A percentile compares a stretch with the other conserved stretches of the same genome.
These are phyloP conservation scores for Hyperoodon ampullatus DNA, from an alignment of 2,113 vertebrate genomes.

Conservation along the genomic window DNA sequence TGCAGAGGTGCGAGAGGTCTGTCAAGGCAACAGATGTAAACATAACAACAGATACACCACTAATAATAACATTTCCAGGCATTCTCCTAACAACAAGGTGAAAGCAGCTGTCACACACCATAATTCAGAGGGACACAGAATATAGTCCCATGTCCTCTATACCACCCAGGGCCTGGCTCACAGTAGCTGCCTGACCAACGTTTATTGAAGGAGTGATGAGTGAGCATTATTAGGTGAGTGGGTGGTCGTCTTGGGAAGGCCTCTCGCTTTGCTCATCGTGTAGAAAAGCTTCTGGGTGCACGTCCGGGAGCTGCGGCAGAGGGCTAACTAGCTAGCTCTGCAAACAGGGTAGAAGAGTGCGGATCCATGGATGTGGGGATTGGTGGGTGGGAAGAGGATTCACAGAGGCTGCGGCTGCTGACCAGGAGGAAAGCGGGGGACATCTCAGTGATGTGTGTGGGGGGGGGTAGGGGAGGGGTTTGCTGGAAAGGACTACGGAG, in stretches of 20 bases:
- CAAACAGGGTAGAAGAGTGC: background rate
- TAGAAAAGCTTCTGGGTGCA: background rate
- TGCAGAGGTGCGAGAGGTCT: too few relatives aligned
- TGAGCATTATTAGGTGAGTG: too few relatives aligned
- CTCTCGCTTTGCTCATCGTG: too few relatives aligned
- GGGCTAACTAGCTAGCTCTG: background rate
- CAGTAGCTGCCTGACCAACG: background rate
- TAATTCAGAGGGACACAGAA: background rate
- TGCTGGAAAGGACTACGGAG: background rate
- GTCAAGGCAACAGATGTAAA: background rate
- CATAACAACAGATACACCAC: background rate
- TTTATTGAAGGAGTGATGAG: background rate
- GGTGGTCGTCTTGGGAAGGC: background rate
- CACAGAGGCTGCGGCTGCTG: background rate
- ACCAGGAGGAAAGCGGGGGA: background rate
- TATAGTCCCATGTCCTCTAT: background rate
- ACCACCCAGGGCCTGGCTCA: background rate
- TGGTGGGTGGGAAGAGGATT: background rate
- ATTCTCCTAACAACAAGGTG: background rate
- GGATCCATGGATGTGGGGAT: background rate
- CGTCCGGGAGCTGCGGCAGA: background rate
- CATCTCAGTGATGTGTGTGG: background rate
- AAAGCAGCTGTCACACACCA: background rate
- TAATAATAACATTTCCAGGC: background rate
- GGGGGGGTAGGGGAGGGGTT: fast-evolving